Evolutionary conservation across 2,113 vertebrate genomes (phyloP), one percentile per base, ranked within the genome.

Genomic region (Lathamus discolor): DNA sequence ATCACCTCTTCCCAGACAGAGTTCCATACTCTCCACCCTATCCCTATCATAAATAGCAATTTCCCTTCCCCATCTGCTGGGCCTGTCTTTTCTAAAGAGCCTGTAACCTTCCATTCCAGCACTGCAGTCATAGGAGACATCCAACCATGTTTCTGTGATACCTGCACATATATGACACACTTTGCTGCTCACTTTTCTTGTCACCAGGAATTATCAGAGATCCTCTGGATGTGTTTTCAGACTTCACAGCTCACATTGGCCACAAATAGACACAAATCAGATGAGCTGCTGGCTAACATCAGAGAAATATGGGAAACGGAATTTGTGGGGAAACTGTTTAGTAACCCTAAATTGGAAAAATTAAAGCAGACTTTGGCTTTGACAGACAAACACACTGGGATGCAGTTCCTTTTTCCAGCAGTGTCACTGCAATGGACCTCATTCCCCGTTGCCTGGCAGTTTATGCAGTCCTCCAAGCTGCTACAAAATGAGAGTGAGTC

Each of bases 261-360:
- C 74, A 76, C 78, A 94, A 83, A 69, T 52, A 93, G 95, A 86
- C 55, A 66, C 41, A 90, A 82, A 91, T 48, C 59, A 82, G 52
- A 72, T 2, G 4, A 81, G 29, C 52, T 83, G 25, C 49, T 89
- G 61, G 66, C 67, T 91, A 33, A 2, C 0, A 0, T 80, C 64
- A 73, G 74, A 75, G 70, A 86, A 86, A 77, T 28, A 12, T 66
- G 28, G 41, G 49, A 73, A 85, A 64, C 52, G 22, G 29, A 90
- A 44, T 74, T 90, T 86, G 9, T 2, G 1, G 35, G 24, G 27
- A 14, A 81, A 41, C 39, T 0, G 1, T 29, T 63, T 54, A 72
- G 48, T 76, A 54, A 51, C 23, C 37, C 3, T 63, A 52, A 91
- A 57, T 2, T 62, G 52, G 22, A 31, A 87, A 87, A 89, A 76